Percentiles rank a stretch among this genome's conserved stretches.
Conservation (phyloP, 1,140 invertebrate genomes). For the Plectrocnemia conspersa region DNA sequence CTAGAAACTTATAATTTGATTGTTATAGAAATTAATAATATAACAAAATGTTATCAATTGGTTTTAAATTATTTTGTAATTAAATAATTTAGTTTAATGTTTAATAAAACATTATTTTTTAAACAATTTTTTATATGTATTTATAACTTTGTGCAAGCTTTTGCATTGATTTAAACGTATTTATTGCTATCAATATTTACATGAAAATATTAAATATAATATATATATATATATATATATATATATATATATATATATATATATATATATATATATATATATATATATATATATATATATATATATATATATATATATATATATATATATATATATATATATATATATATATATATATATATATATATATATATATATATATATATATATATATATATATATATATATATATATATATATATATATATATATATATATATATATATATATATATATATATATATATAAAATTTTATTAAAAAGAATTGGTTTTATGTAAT, state of each 20-base stretch:
- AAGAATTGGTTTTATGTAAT: too few relatives aligned
- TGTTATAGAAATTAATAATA: too few relatives aligned
- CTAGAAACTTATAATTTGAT: too few relatives aligned
- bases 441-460: constrained; percentile 6
- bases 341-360: constrained; percentile 8
- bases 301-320: neutral
- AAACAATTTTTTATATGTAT: neutral
- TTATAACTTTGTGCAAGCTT: too few relatives aligned
- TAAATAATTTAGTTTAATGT: neutral
- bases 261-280: neutral
- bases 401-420: neutral
- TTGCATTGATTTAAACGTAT: constrained; percentile 1
- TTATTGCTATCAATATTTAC: neutral
- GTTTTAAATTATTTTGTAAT: too few relatives aligned
- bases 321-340: constrained; percentile 1
- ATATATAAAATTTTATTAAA: neutral
- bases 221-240: neutral
- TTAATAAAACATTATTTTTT: neutral
- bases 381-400: neutral
- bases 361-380: neutral
- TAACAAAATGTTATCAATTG: too few relatives aligned
- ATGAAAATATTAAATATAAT: neutral
- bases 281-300: neutral
- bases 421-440: constrained; percentile 1
- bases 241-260: neutral